These are phyloP conservation scores for Agrochola litura DNA, from an alignment of 2,888 invertebrate species.

Conservation along the genomic window DNA sequence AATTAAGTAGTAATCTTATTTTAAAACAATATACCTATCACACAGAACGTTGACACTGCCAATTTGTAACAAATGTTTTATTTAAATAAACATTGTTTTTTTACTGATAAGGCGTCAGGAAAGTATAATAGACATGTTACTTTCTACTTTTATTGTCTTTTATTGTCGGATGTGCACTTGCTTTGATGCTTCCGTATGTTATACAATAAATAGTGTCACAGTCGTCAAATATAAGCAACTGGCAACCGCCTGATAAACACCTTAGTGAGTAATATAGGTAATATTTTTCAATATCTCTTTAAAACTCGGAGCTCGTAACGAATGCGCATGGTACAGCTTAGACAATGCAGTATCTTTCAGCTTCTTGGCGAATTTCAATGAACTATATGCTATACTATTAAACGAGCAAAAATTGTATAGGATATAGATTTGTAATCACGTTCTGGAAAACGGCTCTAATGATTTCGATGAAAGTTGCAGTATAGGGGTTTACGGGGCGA, in stretches of 20 bases:
- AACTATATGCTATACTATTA: no score
- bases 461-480: no score
- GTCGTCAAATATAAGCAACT: background rate
- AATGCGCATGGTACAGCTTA: background rate
- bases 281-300: background rate
- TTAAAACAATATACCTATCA: constrained; percentile 5
- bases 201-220: background rate
- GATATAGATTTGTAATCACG: no score
- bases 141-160: constrained; percentile 58
- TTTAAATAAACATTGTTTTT: constrained; percentile 24
- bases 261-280: no score
- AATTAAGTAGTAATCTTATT: constrained; percentile 14
- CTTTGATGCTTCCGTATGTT: background rate
- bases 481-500: no score
- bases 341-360: background rate
- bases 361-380: background rate
- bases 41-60: constrained; percentile 5
- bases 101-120: constrained; percentile 32
- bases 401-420: no score
- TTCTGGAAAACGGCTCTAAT: no score
- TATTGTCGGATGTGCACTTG: background rate
- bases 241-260: background rate
- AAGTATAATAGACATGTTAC: constrained; percentile 30
- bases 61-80: constrained; percentile 27
- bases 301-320: background rate